Evolutionary conservation across 2,888 invertebrate species (phyloP).

Genomic region (Lissonota sp.): DNA sequence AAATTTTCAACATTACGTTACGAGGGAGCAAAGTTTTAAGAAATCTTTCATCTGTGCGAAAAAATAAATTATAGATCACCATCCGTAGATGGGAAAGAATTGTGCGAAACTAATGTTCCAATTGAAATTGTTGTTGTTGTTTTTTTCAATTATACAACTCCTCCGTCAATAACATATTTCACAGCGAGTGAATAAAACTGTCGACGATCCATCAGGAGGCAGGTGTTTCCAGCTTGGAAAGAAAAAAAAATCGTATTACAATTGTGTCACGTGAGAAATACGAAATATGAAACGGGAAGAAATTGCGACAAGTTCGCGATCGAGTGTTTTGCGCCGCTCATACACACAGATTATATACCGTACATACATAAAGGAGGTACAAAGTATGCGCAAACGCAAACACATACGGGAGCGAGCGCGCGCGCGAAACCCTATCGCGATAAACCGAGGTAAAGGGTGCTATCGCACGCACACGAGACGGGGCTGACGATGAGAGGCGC

Average conservation of each 20-base stretch:
- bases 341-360: too few relatives aligned
- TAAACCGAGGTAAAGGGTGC: conserved; percentile 68
- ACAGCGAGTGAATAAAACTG: too few relatives aligned
- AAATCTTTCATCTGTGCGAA: too few relatives aligned
- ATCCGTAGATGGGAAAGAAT: too few relatives aligned
- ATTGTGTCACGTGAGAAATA: not conserved
- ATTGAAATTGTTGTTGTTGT: too few relatives aligned
- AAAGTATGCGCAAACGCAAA: not conserved
- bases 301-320: not conserved
- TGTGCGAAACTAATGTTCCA: too few relatives aligned
- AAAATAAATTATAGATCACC: too few relatives aligned
- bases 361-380: not conserved
- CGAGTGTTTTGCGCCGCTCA: too few relatives aligned
- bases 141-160: not conserved
- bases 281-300: not conserved
- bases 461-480: conserved; percentile 58
- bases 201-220: too few relatives aligned
- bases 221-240: not conserved
- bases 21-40: too few relatives aligned
- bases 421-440: conserved; percentile 53
- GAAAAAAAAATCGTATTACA: not conserved
- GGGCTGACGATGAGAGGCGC: conserved; percentile 39
- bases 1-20: too few relatives aligned
- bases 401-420: not conserved
- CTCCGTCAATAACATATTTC: not conserved